These are phyloP conservation scores for Plemyria rubiginata DNA, from an alignment of 2,888 invertebrate species.

Conservation along the genomic window DNA sequence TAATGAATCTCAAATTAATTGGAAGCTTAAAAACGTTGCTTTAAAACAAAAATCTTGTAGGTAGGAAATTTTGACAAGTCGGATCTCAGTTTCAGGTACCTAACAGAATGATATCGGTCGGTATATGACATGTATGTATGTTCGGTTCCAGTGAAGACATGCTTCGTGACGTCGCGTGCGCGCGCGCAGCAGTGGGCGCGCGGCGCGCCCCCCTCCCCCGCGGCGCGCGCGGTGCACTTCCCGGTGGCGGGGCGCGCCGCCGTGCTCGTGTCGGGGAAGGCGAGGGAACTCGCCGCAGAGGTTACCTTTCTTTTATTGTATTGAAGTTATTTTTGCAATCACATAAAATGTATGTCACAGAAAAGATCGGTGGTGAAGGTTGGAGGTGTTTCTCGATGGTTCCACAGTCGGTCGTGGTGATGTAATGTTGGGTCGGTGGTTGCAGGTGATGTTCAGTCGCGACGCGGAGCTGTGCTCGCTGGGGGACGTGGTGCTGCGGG, in stretches of 20 bases:
- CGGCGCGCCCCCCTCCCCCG: constrained; percentile 71
- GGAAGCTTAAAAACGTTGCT: too few relatives aligned
- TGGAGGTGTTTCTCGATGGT: too few relatives aligned
- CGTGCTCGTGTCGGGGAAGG: constrained; percentile 87
- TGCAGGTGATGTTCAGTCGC: constrained; percentile 90
- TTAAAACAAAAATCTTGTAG: too few relatives aligned
- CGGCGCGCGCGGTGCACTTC: constrained; percentile 87
- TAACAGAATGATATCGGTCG: too few relatives aligned
- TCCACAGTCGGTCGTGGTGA: too few relatives aligned
- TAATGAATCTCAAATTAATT: too few relatives aligned
- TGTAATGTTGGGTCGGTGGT: too few relatives aligned
- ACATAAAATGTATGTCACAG: too few relatives aligned
- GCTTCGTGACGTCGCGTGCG: constrained; percentile 93
- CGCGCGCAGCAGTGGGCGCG: constrained; percentile 85
- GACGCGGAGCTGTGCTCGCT: constrained; percentile 89
- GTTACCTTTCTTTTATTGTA: not conserved
- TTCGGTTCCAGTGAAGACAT: constrained; percentile 90
- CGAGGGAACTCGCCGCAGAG: constrained; percentile 93
- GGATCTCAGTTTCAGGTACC: too few relatives aligned
- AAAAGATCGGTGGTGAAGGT: too few relatives aligned
- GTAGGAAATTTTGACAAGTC: too few relatives aligned
- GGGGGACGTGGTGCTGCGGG: constrained; percentile 35
- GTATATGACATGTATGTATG: not conserved
- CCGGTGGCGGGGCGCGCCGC: constrained; percentile 85
- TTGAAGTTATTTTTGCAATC: too few relatives aligned